These are phyloP conservation scores for Phaenicophaeus curvirostris DNA, from an alignment of 2,797 vertebrate genomes.

Conservation along the genomic window DNA sequence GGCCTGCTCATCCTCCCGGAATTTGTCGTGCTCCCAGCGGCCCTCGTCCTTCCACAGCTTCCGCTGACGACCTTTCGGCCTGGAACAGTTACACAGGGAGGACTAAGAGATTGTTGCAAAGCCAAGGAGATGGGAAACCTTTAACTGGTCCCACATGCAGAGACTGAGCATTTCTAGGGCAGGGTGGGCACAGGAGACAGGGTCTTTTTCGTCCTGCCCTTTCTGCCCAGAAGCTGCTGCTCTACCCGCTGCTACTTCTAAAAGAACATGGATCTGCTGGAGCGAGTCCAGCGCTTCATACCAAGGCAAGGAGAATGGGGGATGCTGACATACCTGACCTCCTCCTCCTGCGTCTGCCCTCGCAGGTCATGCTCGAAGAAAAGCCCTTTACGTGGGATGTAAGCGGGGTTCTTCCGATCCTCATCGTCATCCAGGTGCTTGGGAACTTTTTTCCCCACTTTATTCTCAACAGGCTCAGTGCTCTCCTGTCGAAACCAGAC, in stretches of 20 bases:
- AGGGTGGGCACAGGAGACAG: background rate
- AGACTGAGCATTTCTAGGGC: rapidly evolving
- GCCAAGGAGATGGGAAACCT: background rate
- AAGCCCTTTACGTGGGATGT: slow-evolving; percentile 94
- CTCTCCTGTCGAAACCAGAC: slow-evolving; percentile 85
- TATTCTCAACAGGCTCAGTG: slow-evolving; percentile 91
- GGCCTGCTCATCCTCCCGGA: slow-evolving; percentile 96
- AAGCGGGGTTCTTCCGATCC: slow-evolving; percentile 95
- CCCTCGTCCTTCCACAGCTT: slow-evolving; percentile 98
- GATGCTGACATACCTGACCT: slow-evolving; percentile 80
- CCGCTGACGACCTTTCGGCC: slow-evolving; percentile 92
- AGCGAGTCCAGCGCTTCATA: background rate
- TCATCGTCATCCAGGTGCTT: slow-evolving; percentile 95
- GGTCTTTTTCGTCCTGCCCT: rapidly evolving
- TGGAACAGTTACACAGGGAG: slow-evolving; percentile 47
- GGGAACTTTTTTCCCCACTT: slow-evolving; percentile 82
- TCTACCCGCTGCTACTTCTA: background rate
- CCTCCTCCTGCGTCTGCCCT: slow-evolving; percentile 93
- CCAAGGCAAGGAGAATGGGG: background rate
- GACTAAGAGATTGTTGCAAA: background rate
- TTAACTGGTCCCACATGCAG: background rate
- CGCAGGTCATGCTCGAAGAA: slow-evolving; percentile 98
- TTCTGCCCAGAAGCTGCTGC: background rate
- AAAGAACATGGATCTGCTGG: background rate
- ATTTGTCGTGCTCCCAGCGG: slow-evolving; percentile 94